Percentiles rank a stretch among this genome's conserved stretches.
phyloP scores from a whole-genome alignment of 2,113 vertebrate species.

The Prochilodus magdalenae region DNA sequence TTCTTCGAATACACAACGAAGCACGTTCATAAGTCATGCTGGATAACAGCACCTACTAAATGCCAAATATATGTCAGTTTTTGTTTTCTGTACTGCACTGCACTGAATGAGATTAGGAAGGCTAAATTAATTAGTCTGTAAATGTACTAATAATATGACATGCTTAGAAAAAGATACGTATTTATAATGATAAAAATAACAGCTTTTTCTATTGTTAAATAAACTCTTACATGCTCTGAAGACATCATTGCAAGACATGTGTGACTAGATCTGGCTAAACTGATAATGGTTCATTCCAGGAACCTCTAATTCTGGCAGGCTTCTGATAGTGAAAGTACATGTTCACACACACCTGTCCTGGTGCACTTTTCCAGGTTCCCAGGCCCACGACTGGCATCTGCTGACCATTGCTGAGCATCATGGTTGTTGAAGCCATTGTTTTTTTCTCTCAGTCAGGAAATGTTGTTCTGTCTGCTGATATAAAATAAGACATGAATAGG shows the following conservation, averaged over 20 bases:
- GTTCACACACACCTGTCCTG: conserved; percentile 65
- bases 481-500: not conserved
- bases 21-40: no score
- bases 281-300: not conserved
- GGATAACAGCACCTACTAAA: no score
- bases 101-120: no score
- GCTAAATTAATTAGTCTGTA: no score
- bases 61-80: no score
- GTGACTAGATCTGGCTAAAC: not conserved
- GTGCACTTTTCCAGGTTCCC: conserved; percentile 77
- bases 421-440: conserved; percentile 65
- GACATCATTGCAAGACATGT: not conserved
- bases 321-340: not conserved
- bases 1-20: no score
- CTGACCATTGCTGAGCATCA: conserved; percentile 68
- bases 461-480: not conserved
- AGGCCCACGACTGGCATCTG: conserved; percentile 75
- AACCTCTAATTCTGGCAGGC: not conserved
- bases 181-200: no score
- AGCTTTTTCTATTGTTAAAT: no score
- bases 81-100: no score
- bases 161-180: no score
- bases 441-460: not conserved
- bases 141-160: no score
- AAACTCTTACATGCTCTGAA: no score